These are phyloP conservation scores for Syngnathus typhle DNA, from an alignment of 2,113 vertebrate species.

Conservation along the genomic window DNA sequence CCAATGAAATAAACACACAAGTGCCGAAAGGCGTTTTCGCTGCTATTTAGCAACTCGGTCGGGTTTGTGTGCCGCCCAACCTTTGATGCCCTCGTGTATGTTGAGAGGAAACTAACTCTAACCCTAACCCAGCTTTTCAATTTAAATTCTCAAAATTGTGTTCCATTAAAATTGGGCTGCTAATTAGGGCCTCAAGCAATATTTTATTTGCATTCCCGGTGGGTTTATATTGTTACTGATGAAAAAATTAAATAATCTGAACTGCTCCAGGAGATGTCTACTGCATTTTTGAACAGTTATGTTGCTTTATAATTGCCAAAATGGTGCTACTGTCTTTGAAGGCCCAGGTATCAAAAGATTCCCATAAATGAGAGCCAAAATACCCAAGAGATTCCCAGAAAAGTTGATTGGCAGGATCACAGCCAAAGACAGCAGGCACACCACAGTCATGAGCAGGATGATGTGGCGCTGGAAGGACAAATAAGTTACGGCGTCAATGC, in stretches of 20 bases:
- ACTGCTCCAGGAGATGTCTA: neutral
- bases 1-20: constrained; percentile 38
- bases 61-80: constrained; percentile 1
- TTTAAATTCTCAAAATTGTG: constrained; percentile 19
- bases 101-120: constrained; percentile 44
- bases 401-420: constrained; percentile 93
- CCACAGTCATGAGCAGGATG: constrained; percentile 79
- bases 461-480: constrained; percentile 94
- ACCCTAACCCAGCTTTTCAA: constrained; percentile 32
- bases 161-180: neutral
- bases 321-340: neutral
- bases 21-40: constrained; percentile 45
- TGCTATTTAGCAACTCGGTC: constrained; percentile 33
- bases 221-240: too few relatives aligned
- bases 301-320: neutral
- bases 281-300: neutral
- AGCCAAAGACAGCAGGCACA: constrained; percentile 87
- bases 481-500: constrained; percentile 88
- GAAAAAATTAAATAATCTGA: neutral
- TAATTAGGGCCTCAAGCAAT: too few relatives aligned
- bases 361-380: constrained; percentile 30
- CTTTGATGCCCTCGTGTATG: constrained; percentile 38
- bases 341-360: neutral
- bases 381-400: constrained; percentile 87
- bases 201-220: neutral